A percentile compares a stretch with the other conserved stretches of the same genome.
Conservation (phyloP, 92 coral and sea anemone genomes). For the Scolanthus callimorphus region DNA sequence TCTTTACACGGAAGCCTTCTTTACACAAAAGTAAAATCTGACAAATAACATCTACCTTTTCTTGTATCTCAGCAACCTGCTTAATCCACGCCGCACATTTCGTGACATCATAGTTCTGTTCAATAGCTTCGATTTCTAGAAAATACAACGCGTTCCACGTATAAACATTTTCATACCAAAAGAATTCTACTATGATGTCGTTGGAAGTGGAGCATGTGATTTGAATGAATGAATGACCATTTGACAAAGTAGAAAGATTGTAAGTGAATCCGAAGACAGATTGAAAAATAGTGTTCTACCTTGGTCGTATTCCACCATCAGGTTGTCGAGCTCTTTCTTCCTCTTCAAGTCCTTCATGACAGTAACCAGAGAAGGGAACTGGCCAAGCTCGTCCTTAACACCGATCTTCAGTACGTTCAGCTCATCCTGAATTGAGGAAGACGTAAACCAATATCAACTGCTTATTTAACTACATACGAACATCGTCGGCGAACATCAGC, state of each 20-base stretch:
- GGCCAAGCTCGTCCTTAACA: constrained; percentile 81
- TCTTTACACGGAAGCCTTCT: no score
- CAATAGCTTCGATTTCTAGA: constrained; percentile 76
- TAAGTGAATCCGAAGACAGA: background rate
- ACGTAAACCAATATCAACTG: no score
- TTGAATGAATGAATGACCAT: no score
- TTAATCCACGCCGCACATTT: constrained; percentile 87
- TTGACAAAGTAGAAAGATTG: background rate
- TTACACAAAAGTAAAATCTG: no score
- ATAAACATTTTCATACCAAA: no score
- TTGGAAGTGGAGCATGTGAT: no score
- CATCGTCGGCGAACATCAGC: no score
- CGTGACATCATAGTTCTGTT: constrained; percentile 71
- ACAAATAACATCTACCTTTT: constrained; percentile 68
- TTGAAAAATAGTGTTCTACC: constrained; percentile 32
- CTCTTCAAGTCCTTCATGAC: constrained; percentile 73
- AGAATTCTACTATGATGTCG: no score
- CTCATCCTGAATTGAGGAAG: constrained; percentile 86
- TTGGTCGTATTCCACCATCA: constrained; percentile 63
- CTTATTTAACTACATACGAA: no score
- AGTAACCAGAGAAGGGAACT: constrained; percentile 76
- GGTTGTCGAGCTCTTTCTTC: constrained; percentile 67
- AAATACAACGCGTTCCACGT: background rate
- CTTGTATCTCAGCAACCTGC: constrained; percentile 77
- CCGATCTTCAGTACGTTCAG: constrained; percentile 85